These are phyloP conservation scores for Oryzias dopingdopingensis DNA, from an alignment of 2,797 vertebrate genomes.

Conservation along the genomic window DNA sequence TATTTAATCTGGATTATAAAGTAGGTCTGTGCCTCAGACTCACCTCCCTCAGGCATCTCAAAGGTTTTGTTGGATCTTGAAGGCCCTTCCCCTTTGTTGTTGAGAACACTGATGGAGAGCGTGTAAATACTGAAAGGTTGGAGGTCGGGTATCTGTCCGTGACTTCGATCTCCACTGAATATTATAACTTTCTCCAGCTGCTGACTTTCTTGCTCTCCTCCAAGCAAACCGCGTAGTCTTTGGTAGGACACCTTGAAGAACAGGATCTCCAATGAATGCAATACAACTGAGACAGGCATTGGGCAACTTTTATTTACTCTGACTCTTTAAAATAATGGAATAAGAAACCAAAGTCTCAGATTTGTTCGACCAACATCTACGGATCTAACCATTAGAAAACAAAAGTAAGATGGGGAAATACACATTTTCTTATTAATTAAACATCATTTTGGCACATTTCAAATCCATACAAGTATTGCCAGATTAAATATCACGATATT, in stretches of 20 bases:
- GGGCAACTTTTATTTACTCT: too few species aligned
- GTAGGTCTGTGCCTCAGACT: neutral
- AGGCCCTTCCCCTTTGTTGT: conserved; percentile 92
- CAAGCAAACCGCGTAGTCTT: conserved; percentile 77
- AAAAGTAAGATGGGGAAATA: too few species aligned
- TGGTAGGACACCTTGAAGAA: conserved; percentile 86
- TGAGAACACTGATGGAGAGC: conserved; percentile 86
- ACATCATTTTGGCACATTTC: too few species aligned
- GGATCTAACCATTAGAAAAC: too few species aligned
- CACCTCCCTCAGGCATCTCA: conserved; percentile 94
- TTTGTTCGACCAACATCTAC: too few species aligned
- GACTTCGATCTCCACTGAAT: conserved; percentile 85
- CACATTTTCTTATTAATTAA: too few species aligned
- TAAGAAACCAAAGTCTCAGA: too few species aligned
- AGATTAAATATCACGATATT: too few species aligned
- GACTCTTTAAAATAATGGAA: too few species aligned
- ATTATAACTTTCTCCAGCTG: conserved; percentile 81
- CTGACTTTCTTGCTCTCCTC: conserved; percentile 74
- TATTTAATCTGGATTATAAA: neutral
- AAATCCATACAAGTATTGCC: too few species aligned
- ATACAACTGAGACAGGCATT: too few species aligned
- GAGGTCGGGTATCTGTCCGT: conserved; percentile 85
- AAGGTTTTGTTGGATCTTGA: conserved; percentile 81
- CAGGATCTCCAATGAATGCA: neutral
- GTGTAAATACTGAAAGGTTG: conserved; percentile 87